Conservation (phyloP, 64 coral and sea anemone genomes). For the Trachythela sp. region DNA sequence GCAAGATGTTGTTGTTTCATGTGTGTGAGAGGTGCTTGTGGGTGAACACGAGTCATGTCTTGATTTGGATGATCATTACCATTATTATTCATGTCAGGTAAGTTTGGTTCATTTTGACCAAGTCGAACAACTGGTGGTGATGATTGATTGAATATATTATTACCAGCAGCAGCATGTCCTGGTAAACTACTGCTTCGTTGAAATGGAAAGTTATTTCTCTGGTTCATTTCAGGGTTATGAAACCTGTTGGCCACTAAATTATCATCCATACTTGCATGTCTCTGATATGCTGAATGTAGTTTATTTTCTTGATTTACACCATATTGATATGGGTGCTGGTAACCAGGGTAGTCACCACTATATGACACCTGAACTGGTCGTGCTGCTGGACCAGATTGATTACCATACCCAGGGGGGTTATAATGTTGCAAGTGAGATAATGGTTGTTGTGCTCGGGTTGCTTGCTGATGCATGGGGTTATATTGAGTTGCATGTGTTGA, state of each 20-base stretch:
- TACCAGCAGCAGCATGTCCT: neutral
- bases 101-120: neutral
- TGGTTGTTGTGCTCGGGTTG: neutral
- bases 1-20: conserved; percentile 12
- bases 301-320: conserved; percentile 7
- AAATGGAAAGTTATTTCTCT: neutral
- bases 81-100: conserved; percentile 14
- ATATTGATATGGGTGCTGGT: conserved; percentile 1
- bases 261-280: conserved; percentile 7
- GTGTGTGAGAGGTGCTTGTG: conserved; percentile 7
- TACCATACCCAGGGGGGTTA: neutral
- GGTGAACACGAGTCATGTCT: neutral
- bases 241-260: neutral
- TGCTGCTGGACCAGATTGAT: neutral
- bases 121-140: conserved; percentile 13
- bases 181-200: conserved; percentile 27
- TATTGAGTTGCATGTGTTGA: neutral
- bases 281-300: conserved; percentile 3
- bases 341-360: conserved; percentile 7
- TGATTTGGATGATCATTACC: neutral
- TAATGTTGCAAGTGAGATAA: conserved; percentile 12
- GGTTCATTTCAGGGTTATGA: neutral
- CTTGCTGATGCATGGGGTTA: neutral
- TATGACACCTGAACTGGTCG: neutral
- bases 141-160: conserved; percentile 11